Conservation (phyloP, 1,140 invertebrate genomes). For the Lepidotrigona ventralis region DNA sequence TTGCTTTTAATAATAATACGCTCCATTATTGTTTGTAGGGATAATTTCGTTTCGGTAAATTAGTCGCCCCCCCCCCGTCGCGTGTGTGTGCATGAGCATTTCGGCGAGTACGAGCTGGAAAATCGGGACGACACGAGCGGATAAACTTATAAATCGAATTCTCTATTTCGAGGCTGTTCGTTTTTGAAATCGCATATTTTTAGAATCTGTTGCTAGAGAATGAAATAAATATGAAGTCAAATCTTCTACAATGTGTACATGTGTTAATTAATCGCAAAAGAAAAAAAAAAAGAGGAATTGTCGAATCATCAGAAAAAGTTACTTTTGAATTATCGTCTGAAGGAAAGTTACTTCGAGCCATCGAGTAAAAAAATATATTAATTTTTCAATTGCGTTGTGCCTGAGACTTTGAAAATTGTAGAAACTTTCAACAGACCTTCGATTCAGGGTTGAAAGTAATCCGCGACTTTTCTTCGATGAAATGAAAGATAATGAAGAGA, state of each 20-base stretch:
- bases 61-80: background rate
- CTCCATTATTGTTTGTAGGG: background rate
- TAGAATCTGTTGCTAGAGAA: background rate
- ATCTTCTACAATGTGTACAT: too few species aligned
- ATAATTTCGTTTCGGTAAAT: conserved; percentile 11
- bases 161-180: background rate
- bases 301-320: too few species aligned
- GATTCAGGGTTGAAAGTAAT: background rate
- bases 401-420: too few species aligned
- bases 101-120: background rate
- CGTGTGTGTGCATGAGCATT: background rate
- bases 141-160: background rate
- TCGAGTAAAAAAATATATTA: too few species aligned
- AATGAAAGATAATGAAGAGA: conserved; percentile 9
- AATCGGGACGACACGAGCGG: background rate
- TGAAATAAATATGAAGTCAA: background rate
- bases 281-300: background rate
- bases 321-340: too few species aligned
- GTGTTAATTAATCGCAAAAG: too few species aligned
- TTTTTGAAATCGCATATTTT: background rate
- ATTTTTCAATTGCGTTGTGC: too few species aligned
- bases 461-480: background rate
- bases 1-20: conserved; percentile 20
- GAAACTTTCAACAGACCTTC: background rate
- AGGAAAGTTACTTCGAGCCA: too few species aligned